These are phyloP conservation scores for Psilopsiagon aurifrons DNA, from an alignment of 2,113 vertebrate species.

Conservation along the genomic window DNA sequence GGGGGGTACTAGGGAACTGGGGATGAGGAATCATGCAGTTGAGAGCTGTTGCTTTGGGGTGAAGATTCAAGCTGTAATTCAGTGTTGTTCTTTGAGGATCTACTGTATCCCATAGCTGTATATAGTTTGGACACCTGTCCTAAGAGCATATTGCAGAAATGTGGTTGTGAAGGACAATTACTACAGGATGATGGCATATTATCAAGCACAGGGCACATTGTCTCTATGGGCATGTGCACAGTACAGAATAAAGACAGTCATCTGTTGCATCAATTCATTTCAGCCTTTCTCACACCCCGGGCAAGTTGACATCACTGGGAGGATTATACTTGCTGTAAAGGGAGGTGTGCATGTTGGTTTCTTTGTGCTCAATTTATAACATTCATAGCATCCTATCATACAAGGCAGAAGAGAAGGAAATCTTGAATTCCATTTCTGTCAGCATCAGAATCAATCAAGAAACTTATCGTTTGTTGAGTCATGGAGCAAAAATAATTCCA, in stretches of 20 bases:
- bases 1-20: background rate
- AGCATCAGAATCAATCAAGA: background rate
- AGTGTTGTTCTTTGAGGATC: background rate
- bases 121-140: background rate
- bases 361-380: background rate
- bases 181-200: background rate
- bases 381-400: background rate
- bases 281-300: background rate
- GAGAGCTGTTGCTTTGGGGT: background rate
- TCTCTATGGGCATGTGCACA: background rate
- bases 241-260: background rate
- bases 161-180: background rate
- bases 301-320: background rate
- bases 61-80: background rate
- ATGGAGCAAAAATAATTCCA: constrained; percentile 13
- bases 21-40: background rate
- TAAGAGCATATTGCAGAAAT: background rate
- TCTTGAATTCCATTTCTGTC: background rate
- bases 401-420: background rate
- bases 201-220: background rate
- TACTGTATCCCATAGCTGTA: background rate
- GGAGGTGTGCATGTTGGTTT: background rate
- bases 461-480: background rate
- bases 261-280: background rate
- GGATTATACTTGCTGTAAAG: background rate